phyloP scores from a whole-genome alignment of 1,140 invertebrate genomes.

The Ericerus pela region DNA sequence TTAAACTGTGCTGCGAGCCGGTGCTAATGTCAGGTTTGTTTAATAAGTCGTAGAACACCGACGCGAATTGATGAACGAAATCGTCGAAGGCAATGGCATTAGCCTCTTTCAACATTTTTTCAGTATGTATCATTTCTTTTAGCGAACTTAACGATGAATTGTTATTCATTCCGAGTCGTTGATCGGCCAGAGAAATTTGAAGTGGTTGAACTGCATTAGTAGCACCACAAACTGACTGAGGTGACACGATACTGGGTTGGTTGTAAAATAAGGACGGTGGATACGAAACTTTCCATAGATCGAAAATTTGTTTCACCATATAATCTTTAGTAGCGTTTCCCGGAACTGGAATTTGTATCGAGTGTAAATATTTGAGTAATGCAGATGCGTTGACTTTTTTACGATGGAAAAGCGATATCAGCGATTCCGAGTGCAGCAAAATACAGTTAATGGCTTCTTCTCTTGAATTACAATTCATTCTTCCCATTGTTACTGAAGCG shows the following conservation, averaged over 20 bases:
- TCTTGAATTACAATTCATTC: slow-evolving; percentile 21
- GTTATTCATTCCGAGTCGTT: too few species aligned
- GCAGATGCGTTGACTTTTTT: slow-evolving; percentile 33
- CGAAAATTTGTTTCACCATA: slow-evolving; percentile 30
- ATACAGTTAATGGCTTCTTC: slow-evolving; percentile 34
- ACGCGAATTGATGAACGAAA: slow-evolving; percentile 41
- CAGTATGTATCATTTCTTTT: slow-evolving; percentile 11
- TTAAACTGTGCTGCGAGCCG: slow-evolving; percentile 34
- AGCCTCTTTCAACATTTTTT: slow-evolving; percentile 21
- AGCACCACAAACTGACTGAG: background rate
- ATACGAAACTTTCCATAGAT: slow-evolving; percentile 28
- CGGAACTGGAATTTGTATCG: slow-evolving; percentile 27
- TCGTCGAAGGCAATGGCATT: slow-evolving; percentile 38
- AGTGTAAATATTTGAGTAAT: slow-evolving; percentile 34
- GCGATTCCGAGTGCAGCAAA: slow-evolving; percentile 30
- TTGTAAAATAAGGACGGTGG: background rate
- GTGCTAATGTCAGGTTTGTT: slow-evolving; percentile 14
- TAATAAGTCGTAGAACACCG: slow-evolving; percentile 34
- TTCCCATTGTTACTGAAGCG: slow-evolving; percentile 5
- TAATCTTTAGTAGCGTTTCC: slow-evolving; percentile 34
- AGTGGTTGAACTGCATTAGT: background rate
- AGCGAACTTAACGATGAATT: background rate
- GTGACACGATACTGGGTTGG: background rate
- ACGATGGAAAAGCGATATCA: slow-evolving; percentile 31
- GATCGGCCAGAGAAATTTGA: background rate